These are phyloP conservation scores for Candoia aspera DNA, from an alignment of 2,113 vertebrate genomes.

Conservation along the genomic window DNA sequence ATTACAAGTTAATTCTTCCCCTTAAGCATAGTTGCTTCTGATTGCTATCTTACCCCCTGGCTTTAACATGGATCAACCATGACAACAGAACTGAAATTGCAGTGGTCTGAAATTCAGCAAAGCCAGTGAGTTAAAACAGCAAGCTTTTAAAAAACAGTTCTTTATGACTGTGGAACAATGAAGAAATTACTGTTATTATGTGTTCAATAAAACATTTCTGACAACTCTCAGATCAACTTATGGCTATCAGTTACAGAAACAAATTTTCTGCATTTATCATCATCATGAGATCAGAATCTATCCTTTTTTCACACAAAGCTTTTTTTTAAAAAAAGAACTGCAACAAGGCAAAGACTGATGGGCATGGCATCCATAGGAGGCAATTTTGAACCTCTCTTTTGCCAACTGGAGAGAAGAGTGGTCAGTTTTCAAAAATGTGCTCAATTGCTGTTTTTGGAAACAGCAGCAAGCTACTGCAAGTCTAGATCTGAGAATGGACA, in stretches of 20 bases:
- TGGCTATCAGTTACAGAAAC: neutral
- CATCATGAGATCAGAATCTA: neutral
- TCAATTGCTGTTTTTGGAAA: neutral
- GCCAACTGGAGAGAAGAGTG: neutral
- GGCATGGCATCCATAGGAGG: neutral
- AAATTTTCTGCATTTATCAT: neutral
- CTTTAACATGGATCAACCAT: neutral
- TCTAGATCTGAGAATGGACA: neutral
- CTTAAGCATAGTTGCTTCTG: neutral
- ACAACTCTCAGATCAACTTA: neutral
- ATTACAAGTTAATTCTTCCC: neutral
- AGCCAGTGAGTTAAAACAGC: neutral
- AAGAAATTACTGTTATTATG: neutral
- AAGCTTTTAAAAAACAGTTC: constrained; percentile 1
- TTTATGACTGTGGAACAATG: neutral
- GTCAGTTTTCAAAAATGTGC: neutral
- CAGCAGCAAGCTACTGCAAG: neutral
- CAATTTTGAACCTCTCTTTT: neutral
- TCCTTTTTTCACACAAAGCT: neutral
- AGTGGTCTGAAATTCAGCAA: neutral
- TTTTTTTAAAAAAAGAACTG: neutral
- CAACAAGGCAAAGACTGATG: neutral
- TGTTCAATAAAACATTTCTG: neutral
- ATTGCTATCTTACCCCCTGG: neutral
- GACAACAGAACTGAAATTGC: neutral